Evolutionary conservation across 2,113 vertebrate species (phyloP).

Genomic region (Oenanthe melanoleuca): DNA sequence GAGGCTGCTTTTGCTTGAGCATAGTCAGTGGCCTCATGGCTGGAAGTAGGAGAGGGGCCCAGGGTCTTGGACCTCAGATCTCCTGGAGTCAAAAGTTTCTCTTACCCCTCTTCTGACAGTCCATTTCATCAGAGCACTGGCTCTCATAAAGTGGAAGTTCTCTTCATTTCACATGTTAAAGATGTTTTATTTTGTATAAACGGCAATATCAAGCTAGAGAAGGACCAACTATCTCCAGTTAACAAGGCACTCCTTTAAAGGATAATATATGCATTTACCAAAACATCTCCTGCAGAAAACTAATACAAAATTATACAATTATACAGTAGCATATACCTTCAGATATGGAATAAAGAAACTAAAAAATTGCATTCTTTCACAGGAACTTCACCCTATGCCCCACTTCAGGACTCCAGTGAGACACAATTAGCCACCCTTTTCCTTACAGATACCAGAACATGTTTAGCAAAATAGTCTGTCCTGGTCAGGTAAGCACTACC

Average conservation of each 20-base stretch:
- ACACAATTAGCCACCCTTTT: neutral
- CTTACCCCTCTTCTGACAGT: neutral
- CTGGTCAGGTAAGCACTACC: neutral
- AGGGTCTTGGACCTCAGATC: neutral
- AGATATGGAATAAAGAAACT: neutral
- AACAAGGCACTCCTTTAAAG: neutral
- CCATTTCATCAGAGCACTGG: neutral
- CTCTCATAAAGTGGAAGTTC: neutral
- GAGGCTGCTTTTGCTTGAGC: fast-evolving
- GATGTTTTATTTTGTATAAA: neutral
- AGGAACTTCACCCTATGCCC: neutral
- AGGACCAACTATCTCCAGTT: neutral
- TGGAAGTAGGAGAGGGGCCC: neutral
- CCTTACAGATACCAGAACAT: neutral
- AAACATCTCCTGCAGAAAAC: neutral
- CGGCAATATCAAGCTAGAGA: neutral
- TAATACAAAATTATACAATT: neutral
- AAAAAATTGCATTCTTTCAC: neutral
- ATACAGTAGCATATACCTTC: neutral
- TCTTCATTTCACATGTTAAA: neutral
- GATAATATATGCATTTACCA: neutral
- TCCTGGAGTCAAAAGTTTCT: neutral
- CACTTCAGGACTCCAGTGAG: neutral
- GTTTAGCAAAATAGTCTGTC: neutral
- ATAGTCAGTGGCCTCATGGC: neutral